Base-by-base conservation (phyloP, 2,888 invertebrate genomes). In the Ochlodes sylvanus region DNA sequence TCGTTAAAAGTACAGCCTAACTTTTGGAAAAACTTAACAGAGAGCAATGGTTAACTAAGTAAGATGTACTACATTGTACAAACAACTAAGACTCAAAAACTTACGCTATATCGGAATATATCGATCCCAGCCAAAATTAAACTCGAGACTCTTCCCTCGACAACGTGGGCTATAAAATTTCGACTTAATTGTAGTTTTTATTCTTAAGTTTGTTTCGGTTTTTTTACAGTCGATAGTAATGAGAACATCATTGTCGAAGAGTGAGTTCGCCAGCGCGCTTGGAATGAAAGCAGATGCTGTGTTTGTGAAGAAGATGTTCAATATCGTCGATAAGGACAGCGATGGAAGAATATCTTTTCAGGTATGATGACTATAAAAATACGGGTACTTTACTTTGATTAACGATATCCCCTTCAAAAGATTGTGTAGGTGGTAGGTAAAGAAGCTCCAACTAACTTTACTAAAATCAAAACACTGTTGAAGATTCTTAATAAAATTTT, bases 271-370 rank as follows among this genome's bases (percentile, higher is more conserved):
- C 0, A 97, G 97, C 63, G 99, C 99, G 0, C 92, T 99, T 5
- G 99, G 99, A 47, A 99, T 99, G 99, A 97, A 97, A 83, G 94
- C 97, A 0, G 98, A 98, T 79, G 98, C 98, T 21, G 96, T 99
- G 64, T 99, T 99, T 83, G 98, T 99, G 0, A 96, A 97, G 79
- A 98, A 98, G 89, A 99, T 99, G 99, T 99, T 99, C 84, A 98
- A 98, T 78, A 98, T 98, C 78, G 98, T 98, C 0, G 98, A 99
- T 85, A 98, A 98, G 83, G 98, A 98, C 82, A 95, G 97, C 69
- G 98, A 98, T 86, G 98, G 98, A 2, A 94, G 98, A 70, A 98
- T 99, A 76, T 98, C 98, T 5, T 99, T 99, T 85, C 97, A 97
- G 93, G 97, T 96, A 89, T 4, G 34, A 7, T 7, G n/a, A 17